phyloP scores from a whole-genome alignment of 2,113 vertebrate genomes.

The Heterocephalus glaber region DNA sequence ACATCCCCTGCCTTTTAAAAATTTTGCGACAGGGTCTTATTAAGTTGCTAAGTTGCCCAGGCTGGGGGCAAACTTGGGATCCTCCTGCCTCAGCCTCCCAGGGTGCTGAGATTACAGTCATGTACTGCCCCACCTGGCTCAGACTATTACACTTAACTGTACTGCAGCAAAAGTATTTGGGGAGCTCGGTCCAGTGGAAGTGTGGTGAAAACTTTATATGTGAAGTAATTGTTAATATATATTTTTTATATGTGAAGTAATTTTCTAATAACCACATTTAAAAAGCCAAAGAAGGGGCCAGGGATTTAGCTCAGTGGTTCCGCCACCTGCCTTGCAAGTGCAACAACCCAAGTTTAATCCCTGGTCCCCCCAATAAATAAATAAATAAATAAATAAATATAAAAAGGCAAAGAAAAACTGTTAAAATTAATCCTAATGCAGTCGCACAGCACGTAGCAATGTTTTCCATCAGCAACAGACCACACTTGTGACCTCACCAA shows the following conservation, averaged over 20 bases:
- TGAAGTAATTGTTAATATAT: background rate
- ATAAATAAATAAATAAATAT: too few relatives aligned
- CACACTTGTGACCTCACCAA: too few relatives aligned
- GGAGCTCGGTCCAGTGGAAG: background rate
- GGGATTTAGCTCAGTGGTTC: too few relatives aligned
- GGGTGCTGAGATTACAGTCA: background rate
- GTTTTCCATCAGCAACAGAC: too few relatives aligned
- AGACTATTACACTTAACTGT: background rate
- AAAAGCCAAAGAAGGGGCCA: background rate
- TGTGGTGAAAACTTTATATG: background rate
- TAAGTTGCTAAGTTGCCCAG: background rate
- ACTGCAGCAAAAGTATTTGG: background rate
- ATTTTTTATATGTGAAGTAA: background rate
- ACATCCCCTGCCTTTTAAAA: background rate
- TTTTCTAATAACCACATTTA: background rate
- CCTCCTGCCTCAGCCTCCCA: background rate
- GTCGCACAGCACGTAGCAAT: too few relatives aligned
- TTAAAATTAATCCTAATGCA: too few relatives aligned
- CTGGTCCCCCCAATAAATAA: too few relatives aligned
- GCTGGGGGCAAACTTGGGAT: background rate
- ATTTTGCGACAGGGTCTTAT: background rate
- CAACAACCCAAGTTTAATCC: too few relatives aligned
- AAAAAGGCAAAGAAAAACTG: too few relatives aligned
- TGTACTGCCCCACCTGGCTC: background rate
- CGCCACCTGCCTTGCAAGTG: too few relatives aligned